phyloP scores from a whole-genome alignment of 2,888 invertebrate genomes.

The Cryptocephalus primarius region DNA sequence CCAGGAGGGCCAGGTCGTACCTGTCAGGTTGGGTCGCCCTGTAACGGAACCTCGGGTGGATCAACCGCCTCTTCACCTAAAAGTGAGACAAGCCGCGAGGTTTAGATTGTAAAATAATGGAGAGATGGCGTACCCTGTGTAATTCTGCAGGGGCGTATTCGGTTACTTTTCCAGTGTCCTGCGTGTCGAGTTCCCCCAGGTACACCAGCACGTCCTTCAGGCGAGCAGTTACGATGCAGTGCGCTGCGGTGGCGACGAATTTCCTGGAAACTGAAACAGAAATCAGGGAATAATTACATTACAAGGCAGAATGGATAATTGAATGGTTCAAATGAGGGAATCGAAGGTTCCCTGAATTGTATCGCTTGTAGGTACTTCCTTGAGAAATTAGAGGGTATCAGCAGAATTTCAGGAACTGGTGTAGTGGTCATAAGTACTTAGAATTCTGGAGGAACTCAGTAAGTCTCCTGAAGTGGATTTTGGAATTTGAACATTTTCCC shows the following conservation, averaged over 20 bases:
- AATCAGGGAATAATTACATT: no score
- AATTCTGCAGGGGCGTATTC: constrained; percentile 56
- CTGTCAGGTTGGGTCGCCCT: constrained; percentile 75
- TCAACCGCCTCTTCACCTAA: constrained; percentile 57
- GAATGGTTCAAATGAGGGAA: no score
- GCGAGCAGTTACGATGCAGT: constrained; percentile 68
- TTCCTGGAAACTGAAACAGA: constrained; percentile 49
- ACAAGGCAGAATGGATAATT: neutral
- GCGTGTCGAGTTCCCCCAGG: constrained; percentile 72
- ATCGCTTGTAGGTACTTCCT: no score
- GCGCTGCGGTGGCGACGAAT: constrained; percentile 71
- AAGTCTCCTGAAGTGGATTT: no score
- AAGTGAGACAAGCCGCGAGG: constrained; percentile 5
- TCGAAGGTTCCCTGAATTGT: no score
- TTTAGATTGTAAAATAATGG: neutral
- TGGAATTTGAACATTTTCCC: no score
- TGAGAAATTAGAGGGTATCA: no score
- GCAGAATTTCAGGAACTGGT: no score
- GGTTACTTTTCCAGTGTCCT: constrained; percentile 49
- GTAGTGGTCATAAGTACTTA: no score
- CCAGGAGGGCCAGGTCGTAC: constrained; percentile 65
- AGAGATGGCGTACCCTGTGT: constrained; percentile 36
- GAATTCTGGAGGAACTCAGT: no score
- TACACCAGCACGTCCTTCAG: constrained; percentile 64
- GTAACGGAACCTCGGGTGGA: constrained; percentile 72